Evolutionary conservation across 2,888 invertebrate genomes (phyloP), one percentile per base, ranked within the genome.

Genomic region (Leptopilina drosophilae): DNA sequence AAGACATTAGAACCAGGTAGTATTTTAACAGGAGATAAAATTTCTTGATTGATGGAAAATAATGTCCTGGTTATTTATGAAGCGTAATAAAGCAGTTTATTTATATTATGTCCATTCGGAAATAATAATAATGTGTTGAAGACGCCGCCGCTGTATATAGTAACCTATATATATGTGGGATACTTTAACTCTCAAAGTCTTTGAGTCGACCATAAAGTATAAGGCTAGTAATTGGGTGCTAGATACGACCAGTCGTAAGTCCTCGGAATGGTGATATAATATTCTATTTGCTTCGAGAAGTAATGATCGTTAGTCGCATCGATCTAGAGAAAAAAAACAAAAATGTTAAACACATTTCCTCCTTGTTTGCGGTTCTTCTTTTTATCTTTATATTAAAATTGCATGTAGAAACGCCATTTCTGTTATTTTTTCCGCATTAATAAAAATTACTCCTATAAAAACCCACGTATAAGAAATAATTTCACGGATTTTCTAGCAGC

Each of bases 1-100:
- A 33, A 5, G 33, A 33, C 33, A 33, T 33, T 33, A 33, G 33
- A 33, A 33, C 33, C 33, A 33, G 26, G 20, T 26, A 12, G 26
- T 69, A 67, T 67, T 69, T 9, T 49, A 49, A 20, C 26, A 49
- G 73, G 33, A 49, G 33, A 75, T 53, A 75, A 75, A 75, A 76
- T 56, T 64, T 26, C 15, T 26, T 67, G 64, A 49, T 73, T 49
- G 77, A 82, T 83, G 81, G 78, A 81, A 82, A 85, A 81, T 83
- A 83, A 82, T 76, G 78, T 80, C 78, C 64, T 76, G 67, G 42
- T 77, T 81, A 82, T 85, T 84, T 84, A 83, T 78, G 78, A 67
- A 62, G 76, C 64, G 77, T 77, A 83, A 83, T 85, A 83, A 84
- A 85, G 81, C 80, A 78, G 64, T 49, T 53, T 80, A 77, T 82